Evolutionary conservation across 2,797 vertebrate species (phyloP), one percentile per base, ranked within the genome.

Genomic region (Clarias fuscus): DNA sequence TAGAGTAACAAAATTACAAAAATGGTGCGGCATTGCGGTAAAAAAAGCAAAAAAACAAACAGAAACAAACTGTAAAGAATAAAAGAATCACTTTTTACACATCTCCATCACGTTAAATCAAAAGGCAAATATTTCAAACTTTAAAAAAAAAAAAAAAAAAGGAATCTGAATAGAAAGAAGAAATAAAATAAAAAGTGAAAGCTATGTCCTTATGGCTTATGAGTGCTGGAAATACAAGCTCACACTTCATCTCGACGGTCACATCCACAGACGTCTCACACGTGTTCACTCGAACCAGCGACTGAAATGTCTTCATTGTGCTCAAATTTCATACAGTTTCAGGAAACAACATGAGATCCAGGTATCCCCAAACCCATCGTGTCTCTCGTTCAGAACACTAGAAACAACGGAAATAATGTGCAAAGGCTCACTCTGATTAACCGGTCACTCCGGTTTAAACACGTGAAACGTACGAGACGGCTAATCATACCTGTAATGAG

Each of bases 181-280:
- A 37, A 88, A 86, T 58, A 7, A 17, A 86, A 20, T 5, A 78
- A 76, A 88, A 86, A 89, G 89, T 88, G 87, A 92, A 94, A 93
- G 91, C 91, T 83, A 93, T 81, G 86, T 93, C 91, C 87, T 61
- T 93, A 93, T 92, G 93, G 94, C 94, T 95, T 94, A 91, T 92
- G 91, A 91, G 90, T 93, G 91, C 91, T 91, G 92, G 77, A 81
- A 79, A 82, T 81, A 61, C 62, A 85, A 81, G 15, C 64, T 71
- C 61, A 70, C 71, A 53, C 70, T 76, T 18, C 62, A 22, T 76
- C 68, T 72, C 53, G 24, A 37, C 72, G 59, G 7, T 71, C 27
- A 40, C 67, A 56, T 72, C n/a, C 48, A 24, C 64, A 22, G 56
- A 84, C 56, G 27, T 78, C 22, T 67, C 59, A 73, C 70, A 58